A percentile compares a stretch with the other conserved stretches of the same genome.
These are phyloP conservation scores for Oreohelix idahoensis DNA, from an alignment of 1,140 invertebrate genomes.

Conservation along the genomic window DNA sequence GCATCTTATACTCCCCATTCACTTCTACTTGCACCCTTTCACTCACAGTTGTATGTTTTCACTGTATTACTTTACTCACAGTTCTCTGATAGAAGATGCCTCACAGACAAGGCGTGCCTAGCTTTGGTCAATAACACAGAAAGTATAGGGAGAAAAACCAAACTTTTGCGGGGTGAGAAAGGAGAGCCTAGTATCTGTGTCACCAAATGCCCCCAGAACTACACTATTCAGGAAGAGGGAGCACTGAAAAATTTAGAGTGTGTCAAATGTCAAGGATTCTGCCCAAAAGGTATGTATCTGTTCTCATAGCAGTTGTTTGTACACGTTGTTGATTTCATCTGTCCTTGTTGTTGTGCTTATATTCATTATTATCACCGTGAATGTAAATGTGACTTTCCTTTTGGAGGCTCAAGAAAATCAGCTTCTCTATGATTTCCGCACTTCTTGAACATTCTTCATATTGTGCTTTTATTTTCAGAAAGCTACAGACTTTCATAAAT, in stretches of 20 bases:
- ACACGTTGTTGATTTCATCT: no score
- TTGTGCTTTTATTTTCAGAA: no score
- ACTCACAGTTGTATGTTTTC: not conserved
- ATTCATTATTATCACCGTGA: no score
- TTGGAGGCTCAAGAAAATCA: no score
- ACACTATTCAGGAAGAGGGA: slow-evolving; percentile 74
- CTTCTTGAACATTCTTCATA: no score
- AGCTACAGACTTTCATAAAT: no score
- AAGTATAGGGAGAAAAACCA: slow-evolving; percentile 35
- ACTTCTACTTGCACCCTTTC: no score
- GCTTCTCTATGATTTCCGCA: no score
- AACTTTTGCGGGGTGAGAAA: slow-evolving; percentile 37
- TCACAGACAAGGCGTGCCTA: slow-evolving; percentile 83
- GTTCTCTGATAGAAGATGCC: slow-evolving; percentile 82
- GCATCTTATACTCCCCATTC: no score
- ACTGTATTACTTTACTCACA: slow-evolving; percentile 70
- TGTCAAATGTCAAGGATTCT: slow-evolving; percentile 70
- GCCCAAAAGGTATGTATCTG: slow-evolving; percentile 71
- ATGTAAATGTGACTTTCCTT: no score
- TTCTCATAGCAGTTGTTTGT: no score
- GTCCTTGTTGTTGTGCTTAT: no score
- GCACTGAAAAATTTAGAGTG: slow-evolving; percentile 64
- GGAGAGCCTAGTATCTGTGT: slow-evolving; percentile 74
- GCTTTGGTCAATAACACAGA: slow-evolving; percentile 54
- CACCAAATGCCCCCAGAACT: slow-evolving; percentile 83